A percentile compares a stretch with the other conserved stretches of the same genome.
Evolutionary conservation across 2,888 invertebrate species (phyloP).

Genomic region (Rhimphoctona megacephalus): DNA sequence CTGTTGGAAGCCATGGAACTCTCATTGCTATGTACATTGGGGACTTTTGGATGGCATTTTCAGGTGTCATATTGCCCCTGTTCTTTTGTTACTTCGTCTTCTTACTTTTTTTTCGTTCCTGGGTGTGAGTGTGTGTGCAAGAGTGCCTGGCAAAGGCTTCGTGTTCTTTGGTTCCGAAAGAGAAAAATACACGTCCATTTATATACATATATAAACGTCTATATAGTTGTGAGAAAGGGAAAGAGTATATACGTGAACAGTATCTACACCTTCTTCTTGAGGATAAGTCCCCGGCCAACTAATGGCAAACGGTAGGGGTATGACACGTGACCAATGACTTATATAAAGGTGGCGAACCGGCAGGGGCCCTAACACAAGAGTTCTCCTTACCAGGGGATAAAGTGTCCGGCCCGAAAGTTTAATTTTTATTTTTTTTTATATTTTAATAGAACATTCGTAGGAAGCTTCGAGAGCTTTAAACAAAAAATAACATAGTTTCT

Average conservation of each 20-base stretch:
- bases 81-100: constrained; percentile 59
- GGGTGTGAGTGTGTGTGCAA: constrained; percentile 6
- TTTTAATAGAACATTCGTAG: constrained; percentile 5
- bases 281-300: constrained; percentile 62
- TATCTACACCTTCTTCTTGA: constrained; percentile 71
- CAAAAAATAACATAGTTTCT: constrained; percentile 30
- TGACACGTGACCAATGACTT: constrained; percentile 84
- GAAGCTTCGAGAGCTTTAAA: constrained; percentile 44
- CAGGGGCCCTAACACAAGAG: constrained; percentile 83
- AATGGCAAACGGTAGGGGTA: constrained; percentile 73
- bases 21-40: neutral
- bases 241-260: constrained; percentile 67
- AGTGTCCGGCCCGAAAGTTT: constrained; percentile 74
- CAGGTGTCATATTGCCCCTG: constrained; percentile 72
- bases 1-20: constrained; percentile 8
- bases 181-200: constrained; percentile 58
- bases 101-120: neutral
- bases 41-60: constrained; percentile 78
- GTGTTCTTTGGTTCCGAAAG: constrained; percentile 55
- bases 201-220: neutral
- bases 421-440: constrained; percentile 64
- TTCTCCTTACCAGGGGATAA: constrained; percentile 79
- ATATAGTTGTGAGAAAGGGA: constrained; percentile 65
- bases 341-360: constrained; percentile 84
- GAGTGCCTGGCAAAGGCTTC: constrained; percentile 31